Evolutionary conservation across 1,140 invertebrate species (phyloP), one percentile per base, ranked within the genome.

Genomic region (Artemia franciscana): DNA sequence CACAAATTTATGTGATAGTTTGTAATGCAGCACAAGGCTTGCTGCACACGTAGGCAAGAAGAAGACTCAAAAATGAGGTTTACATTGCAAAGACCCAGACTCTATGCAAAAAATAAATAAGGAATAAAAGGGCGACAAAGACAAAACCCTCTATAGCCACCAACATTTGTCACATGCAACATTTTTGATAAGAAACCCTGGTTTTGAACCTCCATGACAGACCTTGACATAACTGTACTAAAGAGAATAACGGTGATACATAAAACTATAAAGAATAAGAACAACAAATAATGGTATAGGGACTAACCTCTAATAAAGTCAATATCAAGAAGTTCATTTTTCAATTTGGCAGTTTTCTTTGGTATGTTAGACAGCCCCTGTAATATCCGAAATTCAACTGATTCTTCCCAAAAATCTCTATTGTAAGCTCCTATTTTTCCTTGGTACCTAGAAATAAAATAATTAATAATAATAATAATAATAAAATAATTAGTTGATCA

Each of bases 401-500:
- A 90, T 68, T 85, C 88, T 72, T 96, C 91, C 91, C 91, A 96
- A 82, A 88, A 82, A 71, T 93, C 88, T 71, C 93, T 94, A 74
- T 95, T 91, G 75, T 94, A 94, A 25, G 85, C 87, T 69, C 90
- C 90, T 72, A 96, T 94, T 79, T 92, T 87, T 71, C 87, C 87
- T 72, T 91, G 86, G 77, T 91, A 91, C 84, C 86, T 87, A 65
- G 15, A 72, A 67, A 67, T 2, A 3, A 15, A 51, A 51, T 51
- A 39, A 15, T 51, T 51, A 15, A 15, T 2, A 51, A 51, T 12
- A 18, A 51, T 18, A 12, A 51, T 51, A 12, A 51, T 12, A 12
- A 51, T 12, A 2, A 15, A 18, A 12, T 15, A 51, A 12, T 3
- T 51, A 18, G 21, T 15, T 18, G 21, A 2, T 12, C 39, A 3